Base-by-base conservation (phyloP, 2,797 vertebrate genomes). In the Etheostoma nigrum region DNA sequence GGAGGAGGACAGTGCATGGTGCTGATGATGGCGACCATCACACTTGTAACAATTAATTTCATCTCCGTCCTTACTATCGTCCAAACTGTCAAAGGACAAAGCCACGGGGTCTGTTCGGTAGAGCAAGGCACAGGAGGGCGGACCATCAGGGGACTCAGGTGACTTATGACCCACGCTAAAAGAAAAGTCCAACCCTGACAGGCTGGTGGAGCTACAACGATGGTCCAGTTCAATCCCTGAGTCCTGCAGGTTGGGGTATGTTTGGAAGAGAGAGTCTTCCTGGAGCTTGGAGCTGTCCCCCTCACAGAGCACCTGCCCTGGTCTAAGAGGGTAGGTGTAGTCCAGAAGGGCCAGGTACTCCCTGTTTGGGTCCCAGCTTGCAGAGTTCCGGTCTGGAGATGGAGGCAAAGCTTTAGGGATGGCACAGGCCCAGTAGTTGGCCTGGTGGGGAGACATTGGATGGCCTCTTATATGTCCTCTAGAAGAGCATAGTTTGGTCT, bases 301-400 rank as follows among this genome's bases (percentile, higher is more conserved):
- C 51, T 91, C 93, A 21, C 77, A 66, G 40, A 72, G 79, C 63
- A 60, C 86, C 68, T 92, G 89, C 47, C 90, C 94, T 1, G 97
- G 95, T 89, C 93, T 96, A 58, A 99, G 85, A 0, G 98, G 98
- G 63, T 99, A 99, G 1, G 97, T 97, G 33, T 98, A 99, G 89
- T 99, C 96, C 64, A 99, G 92, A 79, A 99, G 87, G 27, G 94
- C 95, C 90, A 97, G 94, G 0, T 99, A 99, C 64, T 99, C 97
- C 55, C 94, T 95, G 83, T 95, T 91, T 11, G 97, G 97, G 83
- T 98, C 89, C 97, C 97, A 98, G 69, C 78, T 87, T 1, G 95
- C 93, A 0, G 95, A 97, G 12, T 6, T 85, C 13, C 97, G 94
- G 86, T 98, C 91, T 0, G 96, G 94, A 40, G 95, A 96, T 0